Percentiles rank a stretch among this genome's conserved stretches.
Conservation (phyloP, 2,888 invertebrate species). For the Merodon equestris region DNA sequence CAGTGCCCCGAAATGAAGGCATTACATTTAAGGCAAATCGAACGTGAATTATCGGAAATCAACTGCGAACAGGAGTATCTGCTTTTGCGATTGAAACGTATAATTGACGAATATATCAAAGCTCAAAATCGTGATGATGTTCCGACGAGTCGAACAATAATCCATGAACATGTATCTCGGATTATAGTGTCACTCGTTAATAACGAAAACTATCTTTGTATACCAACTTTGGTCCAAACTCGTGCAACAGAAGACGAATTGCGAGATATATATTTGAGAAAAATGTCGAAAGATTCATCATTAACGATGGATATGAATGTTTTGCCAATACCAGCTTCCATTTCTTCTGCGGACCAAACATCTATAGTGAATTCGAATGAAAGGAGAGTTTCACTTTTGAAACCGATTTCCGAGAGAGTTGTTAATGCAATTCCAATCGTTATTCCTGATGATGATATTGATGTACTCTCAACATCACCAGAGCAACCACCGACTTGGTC, state of each 20-base stretch:
- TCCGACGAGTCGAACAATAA: slow-evolving; percentile 69
- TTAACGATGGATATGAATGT: too few species aligned
- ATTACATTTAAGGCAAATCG: slow-evolving; percentile 74
- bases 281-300: too few species aligned
- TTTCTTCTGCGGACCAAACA: slow-evolving; percentile 27
- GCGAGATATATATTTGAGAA: slow-evolving; percentile 73
- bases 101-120: slow-evolving; percentile 73
- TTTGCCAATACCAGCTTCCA: background rate
- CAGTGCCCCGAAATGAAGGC: slow-evolving; percentile 73
- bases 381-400: slow-evolving; percentile 33
- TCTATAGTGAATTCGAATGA: slow-evolving; percentile 21
- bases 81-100: slow-evolving; percentile 72
- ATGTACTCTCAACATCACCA: slow-evolving; percentile 29
- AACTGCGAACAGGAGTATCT: slow-evolving; percentile 76
- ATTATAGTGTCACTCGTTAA: slow-evolving; percentile 73
- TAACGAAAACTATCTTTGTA: slow-evolving; percentile 70
- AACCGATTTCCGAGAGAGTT: slow-evolving; percentile 69
- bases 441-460: slow-evolving; percentile 17
- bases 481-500: slow-evolving; percentile 5
- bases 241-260: slow-evolving; percentile 73
- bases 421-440: slow-evolving; percentile 24
- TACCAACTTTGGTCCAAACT: slow-evolving; percentile 71
- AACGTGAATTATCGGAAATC: slow-evolving; percentile 76
- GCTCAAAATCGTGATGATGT: slow-evolving; percentile 72
- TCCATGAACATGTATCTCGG: slow-evolving; percentile 73